A percentile compares a stretch with the other conserved stretches of the same genome.
Conservation (phyloP, 2,113 vertebrate genomes). For the Sphyrna mokarran region DNA sequence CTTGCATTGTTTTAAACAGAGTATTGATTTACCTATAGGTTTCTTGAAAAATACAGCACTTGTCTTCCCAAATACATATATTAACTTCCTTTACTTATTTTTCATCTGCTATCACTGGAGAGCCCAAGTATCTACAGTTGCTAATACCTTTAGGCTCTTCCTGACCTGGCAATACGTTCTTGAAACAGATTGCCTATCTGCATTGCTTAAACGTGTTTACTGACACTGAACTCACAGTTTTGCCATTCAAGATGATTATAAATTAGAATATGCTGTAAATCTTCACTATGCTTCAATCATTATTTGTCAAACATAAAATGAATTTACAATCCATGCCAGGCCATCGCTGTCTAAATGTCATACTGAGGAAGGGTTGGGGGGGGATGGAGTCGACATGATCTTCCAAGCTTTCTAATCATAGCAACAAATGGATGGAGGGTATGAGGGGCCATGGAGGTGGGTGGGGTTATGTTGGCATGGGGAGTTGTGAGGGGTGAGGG, state of each 20-base stretch:
- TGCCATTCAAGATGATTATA: background rate
- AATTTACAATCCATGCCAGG: background rate
- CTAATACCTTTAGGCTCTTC: background rate
- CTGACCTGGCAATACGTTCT: background rate
- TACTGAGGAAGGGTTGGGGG: background rate
- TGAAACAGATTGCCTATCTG: background rate
- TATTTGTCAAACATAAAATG: background rate
- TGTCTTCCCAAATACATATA: background rate
- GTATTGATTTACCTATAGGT: background rate
- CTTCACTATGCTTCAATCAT: background rate
- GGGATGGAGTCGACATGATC: too few relatives aligned
- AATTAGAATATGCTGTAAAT: background rate
- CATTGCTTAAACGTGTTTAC: background rate
- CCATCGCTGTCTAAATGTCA: background rate
- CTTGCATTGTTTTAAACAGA: background rate
- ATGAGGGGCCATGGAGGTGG: too few relatives aligned
- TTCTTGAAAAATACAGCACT: background rate
- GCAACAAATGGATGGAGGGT: background rate
- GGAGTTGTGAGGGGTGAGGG: too few relatives aligned
- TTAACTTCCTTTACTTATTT: background rate
- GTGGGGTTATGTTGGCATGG: too few relatives aligned
- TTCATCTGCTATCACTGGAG: background rate
- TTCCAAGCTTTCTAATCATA: background rate
- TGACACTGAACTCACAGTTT: too few relatives aligned
- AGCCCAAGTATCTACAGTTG: background rate